phyloP scores from a whole-genome alignment of 2,888 invertebrate species.

The Nymphalis c-album region DNA sequence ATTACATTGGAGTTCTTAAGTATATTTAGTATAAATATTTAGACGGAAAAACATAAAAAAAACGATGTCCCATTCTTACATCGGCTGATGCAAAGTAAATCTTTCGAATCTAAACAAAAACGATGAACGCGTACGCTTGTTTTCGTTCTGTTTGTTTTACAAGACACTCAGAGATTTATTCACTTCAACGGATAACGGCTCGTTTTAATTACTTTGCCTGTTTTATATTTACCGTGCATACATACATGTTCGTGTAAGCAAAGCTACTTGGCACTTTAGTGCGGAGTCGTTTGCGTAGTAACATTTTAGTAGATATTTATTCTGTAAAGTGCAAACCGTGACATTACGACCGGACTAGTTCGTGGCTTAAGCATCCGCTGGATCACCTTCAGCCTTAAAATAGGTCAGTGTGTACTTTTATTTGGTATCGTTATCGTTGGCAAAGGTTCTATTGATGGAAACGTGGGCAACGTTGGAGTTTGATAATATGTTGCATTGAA shows the following conservation, averaged over 20 bases:
- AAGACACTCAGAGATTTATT: conserved; percentile 59
- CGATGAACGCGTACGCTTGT: conserved; percentile 44
- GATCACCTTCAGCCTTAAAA: conserved; percentile 47
- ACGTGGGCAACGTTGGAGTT: too few species aligned
- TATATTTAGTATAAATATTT: not conserved
- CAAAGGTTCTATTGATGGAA: too few species aligned
- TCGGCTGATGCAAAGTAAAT: conserved; percentile 42
- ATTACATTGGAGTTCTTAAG: too few species aligned
- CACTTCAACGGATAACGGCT: conserved; percentile 65
- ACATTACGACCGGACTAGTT: conserved; percentile 45
- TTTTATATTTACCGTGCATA: conserved; percentile 52
- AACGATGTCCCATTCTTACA: conserved; percentile 7
- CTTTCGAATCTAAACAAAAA: conserved; percentile 44
- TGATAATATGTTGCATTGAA: too few species aligned
- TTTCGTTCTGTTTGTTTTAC: conserved; percentile 61
- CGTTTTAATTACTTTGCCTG: conserved; percentile 65
- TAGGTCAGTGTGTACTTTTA: conserved; percentile 41
- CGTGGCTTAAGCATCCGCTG: conserved; percentile 48
- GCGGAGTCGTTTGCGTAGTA: conserved; percentile 11
- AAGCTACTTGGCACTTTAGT: conserved; percentile 39
- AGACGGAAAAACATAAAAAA: conserved; percentile 2
- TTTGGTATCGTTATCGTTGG: not conserved
- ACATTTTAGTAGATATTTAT: conserved; percentile 33
- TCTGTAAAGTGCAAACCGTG: conserved; percentile 39
- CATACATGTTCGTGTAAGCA: conserved; percentile 37